A percentile compares a stretch with the other conserved stretches of the same genome.
Conservation (phyloP, 2,888 invertebrate genomes). For the Gordius sp. region DNA sequence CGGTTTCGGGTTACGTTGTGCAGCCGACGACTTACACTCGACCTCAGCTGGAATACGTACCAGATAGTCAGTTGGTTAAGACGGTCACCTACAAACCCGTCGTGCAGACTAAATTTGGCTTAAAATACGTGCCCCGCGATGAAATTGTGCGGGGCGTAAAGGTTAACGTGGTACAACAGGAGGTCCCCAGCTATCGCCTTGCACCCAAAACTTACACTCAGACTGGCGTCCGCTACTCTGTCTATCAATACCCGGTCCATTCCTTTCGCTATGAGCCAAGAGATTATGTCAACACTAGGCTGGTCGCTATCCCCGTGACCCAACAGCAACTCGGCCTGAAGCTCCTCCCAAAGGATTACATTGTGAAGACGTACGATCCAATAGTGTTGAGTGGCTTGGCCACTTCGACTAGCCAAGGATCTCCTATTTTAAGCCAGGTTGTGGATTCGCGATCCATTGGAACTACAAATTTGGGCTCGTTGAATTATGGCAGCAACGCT, state of each 20-base stretch:
- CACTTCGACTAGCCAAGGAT: too few relatives aligned
- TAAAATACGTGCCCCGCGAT: background rate
- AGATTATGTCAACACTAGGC: background rate
- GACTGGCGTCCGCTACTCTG: background rate
- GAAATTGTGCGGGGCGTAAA: background rate
- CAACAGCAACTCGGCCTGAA: conserved; percentile 1
- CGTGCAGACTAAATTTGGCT: background rate
- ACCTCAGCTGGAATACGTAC: background rate
- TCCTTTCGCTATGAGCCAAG: background rate
- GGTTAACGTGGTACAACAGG: background rate
- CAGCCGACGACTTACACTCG: background rate
- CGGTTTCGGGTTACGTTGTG: background rate
- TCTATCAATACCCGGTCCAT: conserved; percentile 4
- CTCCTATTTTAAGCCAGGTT: too few relatives aligned
- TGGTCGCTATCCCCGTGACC: background rate
- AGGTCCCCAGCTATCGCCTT: background rate
- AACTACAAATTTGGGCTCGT: too few relatives aligned
- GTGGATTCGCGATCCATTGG: too few relatives aligned
- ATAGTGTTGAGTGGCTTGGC: background rate
- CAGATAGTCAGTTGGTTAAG: background rate
- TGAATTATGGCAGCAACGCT: too few relatives aligned
- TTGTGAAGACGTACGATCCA: background rate
- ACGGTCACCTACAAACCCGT: background rate
- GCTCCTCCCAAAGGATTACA: background rate
- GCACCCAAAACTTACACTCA: background rate